Base-by-base conservation (phyloP, 2,888 invertebrate genomes). In the Rugalucina vietnamica region DNA sequence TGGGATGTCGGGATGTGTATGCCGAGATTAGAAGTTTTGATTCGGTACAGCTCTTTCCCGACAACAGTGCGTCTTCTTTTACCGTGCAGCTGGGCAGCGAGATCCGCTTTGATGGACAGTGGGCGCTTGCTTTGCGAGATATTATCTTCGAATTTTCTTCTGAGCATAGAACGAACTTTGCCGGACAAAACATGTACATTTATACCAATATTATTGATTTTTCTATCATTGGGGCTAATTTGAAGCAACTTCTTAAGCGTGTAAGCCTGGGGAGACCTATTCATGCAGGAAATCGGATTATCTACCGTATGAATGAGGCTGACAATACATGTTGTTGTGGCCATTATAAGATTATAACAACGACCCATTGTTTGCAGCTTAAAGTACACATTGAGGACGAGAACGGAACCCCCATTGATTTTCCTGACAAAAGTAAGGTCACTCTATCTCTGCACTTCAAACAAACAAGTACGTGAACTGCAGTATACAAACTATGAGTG, bases 371-470 rank as follows among this genome's bases (percentile, higher is more conserved):
- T 65, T 21, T 72, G 72, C 39, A 21, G 14, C 18, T 72, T 72
- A 24, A 29, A 43, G 24, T 72, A 39, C 18, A 18, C 5, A 39
- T 72, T 24, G 72, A 72, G 24, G 72, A 72, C 24, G 49, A 43
- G 39, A 39, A 43, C 27, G 72, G 72, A 39, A 49, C 27, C 27
- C 39, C 24, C 14, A 8, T 72, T 5, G 43, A 49, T 39, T 72
- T 72, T 24, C n/a, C 72, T 2, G 3, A 2, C 34, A 43, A 21
- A 4, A 39, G 72, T 43, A 18, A 39, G 72, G 43, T 72, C 49
- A 72, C 21, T 72, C 72, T 72, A 21, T 72, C 72, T 24, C 39
- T 72, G 72, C 72, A 72, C 29, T 72, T 72, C 72, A 72, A 34
- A 29, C 65, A 24, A 32, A 34, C 65, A 1, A 65, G 65, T 65